phyloP scores from a whole-genome alignment of 2,888 invertebrate species.

The Aelia acuminata region DNA sequence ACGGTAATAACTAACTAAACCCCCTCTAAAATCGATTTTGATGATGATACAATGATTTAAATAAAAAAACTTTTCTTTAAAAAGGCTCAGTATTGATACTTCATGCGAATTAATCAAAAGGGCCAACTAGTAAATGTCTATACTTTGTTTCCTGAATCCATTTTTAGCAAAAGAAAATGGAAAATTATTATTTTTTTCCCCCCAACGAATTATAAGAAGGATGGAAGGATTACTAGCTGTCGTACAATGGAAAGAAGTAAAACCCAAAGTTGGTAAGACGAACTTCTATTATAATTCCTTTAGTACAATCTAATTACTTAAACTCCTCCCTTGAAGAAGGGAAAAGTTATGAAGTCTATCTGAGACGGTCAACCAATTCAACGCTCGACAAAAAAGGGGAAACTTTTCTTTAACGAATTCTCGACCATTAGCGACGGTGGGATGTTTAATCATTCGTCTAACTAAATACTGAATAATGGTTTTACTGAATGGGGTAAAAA shows the following conservation, averaged over 20 bases:
- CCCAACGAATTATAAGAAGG: neutral
- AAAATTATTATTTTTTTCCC: neutral
- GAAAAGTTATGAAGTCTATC: neutral
- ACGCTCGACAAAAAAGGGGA: neutral
- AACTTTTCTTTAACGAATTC: conserved; percentile 7
- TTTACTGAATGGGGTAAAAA: neutral
- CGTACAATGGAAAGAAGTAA: neutral
- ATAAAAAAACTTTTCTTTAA: too few relatives aligned
- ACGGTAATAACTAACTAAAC: too few relatives aligned
- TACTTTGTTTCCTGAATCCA: too few relatives aligned
- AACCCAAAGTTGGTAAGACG: neutral
- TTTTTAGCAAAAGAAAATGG: neutral
- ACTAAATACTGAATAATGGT: neutral
- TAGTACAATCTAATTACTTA: conserved; percentile 35
- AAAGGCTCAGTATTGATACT: too few relatives aligned
- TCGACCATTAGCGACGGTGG: neutral
- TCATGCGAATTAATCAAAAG: too few relatives aligned
- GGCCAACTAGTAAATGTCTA: too few relatives aligned
- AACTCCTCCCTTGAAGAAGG: neutral
- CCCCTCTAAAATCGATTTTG: too few relatives aligned
- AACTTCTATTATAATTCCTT: conserved; percentile 11
- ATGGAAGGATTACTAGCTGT: neutral
- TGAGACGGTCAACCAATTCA: conserved; percentile 5
- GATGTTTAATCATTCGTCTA: neutral
- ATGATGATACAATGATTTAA: too few relatives aligned